Percentiles rank a stretch among this genome's conserved stretches.
These are phyloP conservation scores for Dryoscopus gambensis DNA, from an alignment of 2,113 vertebrate species.

Conservation along the genomic window DNA sequence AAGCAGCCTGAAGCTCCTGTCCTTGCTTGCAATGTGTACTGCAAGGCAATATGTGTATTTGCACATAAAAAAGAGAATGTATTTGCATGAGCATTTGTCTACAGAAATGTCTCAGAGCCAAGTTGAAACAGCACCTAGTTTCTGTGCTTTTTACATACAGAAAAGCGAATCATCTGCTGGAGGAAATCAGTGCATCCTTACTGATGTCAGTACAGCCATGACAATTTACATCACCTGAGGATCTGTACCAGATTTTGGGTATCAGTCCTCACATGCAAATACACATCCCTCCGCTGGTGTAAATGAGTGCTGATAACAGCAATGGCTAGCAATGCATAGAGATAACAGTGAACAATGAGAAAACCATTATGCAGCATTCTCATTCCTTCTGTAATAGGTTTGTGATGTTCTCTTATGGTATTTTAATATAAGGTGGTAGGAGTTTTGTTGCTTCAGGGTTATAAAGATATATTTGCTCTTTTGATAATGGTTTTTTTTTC, in stretches of 20 bases:
- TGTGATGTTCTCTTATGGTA: neutral
- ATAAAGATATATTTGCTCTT: neutral
- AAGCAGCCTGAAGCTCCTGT: neutral
- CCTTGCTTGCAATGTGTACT: neutral
- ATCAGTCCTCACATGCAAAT: neutral
- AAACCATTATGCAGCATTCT: neutral
- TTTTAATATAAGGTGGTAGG: neutral
- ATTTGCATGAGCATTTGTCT: slow-evolving; percentile 1
- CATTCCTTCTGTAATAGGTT: neutral
- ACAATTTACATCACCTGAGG: slow-evolving; percentile 28
- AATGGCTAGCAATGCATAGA: neutral
- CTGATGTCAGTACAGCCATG: slow-evolving; percentile 6
- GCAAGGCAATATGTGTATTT: neutral
- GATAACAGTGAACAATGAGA: neutral
- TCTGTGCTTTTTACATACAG: neutral
- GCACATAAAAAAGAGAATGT: neutral
- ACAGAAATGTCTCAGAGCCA: neutral
- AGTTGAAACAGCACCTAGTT: neutral
- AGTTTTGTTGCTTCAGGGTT: neutral
- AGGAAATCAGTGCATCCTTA: neutral
- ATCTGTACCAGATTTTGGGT: neutral
- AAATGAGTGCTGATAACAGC: neutral
- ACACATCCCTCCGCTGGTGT: neutral
- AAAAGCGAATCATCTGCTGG: neutral
- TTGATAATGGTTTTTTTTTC: neutral